Percentiles rank a stretch among this genome's conserved stretches.
phyloP scores from a whole-genome alignment of 1,140 invertebrate species.

The Leptopilina clavipes region DNA sequence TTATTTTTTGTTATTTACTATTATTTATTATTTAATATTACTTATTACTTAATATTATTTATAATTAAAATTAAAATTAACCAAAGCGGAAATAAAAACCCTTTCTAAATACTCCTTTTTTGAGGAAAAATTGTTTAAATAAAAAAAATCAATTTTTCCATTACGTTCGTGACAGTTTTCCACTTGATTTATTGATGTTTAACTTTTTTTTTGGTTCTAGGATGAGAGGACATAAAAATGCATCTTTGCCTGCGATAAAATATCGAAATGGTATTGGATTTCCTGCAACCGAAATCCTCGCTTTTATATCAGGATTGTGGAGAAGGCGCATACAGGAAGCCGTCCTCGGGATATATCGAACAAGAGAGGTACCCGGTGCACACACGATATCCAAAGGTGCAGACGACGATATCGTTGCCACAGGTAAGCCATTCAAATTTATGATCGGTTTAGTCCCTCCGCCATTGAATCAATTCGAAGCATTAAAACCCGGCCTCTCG shows the following conservation, averaged over 20 bases:
- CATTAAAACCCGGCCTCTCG: slow-evolving; percentile 36
- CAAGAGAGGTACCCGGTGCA: slow-evolving; percentile 36
- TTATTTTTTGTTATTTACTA: too few relatives aligned
- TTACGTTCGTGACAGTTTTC: neutral
- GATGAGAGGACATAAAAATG: neutral
- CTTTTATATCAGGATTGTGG: slow-evolving; percentile 25
- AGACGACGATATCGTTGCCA: slow-evolving; percentile 35
- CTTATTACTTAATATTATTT: too few relatives aligned
- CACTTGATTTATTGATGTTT: slow-evolving; percentile 3
- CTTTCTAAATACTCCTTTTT: too few relatives aligned
- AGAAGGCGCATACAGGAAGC: slow-evolving; percentile 32
- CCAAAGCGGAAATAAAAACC: too few relatives aligned
- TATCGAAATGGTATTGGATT: neutral
- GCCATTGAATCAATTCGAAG: slow-evolving; percentile 55
- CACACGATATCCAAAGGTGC: slow-evolving; percentile 20
- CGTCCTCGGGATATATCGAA: slow-evolving; percentile 39
- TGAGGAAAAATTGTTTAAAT: too few relatives aligned
- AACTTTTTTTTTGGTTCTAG: neutral
- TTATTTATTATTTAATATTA: too few relatives aligned
- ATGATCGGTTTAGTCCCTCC: slow-evolving; percentile 62
- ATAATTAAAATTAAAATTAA: too few relatives aligned
- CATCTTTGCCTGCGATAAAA: slow-evolving; percentile 42
- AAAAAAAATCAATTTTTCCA: neutral
- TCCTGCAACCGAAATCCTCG: slow-evolving; percentile 1
- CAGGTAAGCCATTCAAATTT: slow-evolving; percentile 59